A percentile compares a stretch with the other conserved stretches of the same genome.
Evolutionary conservation across 2,113 vertebrate species (phyloP).

Genomic region (Mobula hypostoma): DNA sequence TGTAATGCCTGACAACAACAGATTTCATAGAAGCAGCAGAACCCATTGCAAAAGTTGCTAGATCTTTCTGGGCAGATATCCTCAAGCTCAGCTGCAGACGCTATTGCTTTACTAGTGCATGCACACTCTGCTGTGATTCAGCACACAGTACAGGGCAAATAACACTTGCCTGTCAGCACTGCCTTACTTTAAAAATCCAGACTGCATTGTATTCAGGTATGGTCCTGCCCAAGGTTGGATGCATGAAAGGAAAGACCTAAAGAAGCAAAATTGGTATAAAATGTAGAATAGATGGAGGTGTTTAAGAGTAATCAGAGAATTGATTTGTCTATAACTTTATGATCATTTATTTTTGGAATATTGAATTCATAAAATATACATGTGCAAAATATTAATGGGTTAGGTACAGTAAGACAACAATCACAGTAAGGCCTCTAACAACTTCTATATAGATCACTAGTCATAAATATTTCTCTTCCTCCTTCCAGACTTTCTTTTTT

Average conservation of each 20-base stretch:
- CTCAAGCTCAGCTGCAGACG: no score
- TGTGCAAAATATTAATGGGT: not conserved
- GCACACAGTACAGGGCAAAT: not conserved
- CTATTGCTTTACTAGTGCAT: no score
- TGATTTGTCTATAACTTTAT: not conserved
- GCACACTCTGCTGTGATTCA: no score
- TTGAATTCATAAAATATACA: not conserved
- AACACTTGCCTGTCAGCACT: not conserved
- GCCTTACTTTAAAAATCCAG: not conserved
- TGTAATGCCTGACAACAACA: no score
- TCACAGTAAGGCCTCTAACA: not conserved
- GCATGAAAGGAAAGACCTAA: not conserved
- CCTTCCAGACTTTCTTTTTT: not conserved
- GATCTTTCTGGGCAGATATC: no score
- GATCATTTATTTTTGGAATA: not conserved
- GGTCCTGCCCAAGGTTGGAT: not conserved
- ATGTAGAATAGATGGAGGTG: not conserved
- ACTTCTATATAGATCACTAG: not conserved
- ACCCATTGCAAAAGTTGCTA: no score
- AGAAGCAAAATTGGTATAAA: not conserved
- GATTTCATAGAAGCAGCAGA: no score
- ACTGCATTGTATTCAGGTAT: not conserved
- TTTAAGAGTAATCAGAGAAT: not conserved
- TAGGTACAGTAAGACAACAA: not conserved
- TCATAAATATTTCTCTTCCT: not conserved